Evolutionary conservation across 2,113 vertebrate genomes (phyloP).

Genomic region (Budorcas taxicolor): DNA sequence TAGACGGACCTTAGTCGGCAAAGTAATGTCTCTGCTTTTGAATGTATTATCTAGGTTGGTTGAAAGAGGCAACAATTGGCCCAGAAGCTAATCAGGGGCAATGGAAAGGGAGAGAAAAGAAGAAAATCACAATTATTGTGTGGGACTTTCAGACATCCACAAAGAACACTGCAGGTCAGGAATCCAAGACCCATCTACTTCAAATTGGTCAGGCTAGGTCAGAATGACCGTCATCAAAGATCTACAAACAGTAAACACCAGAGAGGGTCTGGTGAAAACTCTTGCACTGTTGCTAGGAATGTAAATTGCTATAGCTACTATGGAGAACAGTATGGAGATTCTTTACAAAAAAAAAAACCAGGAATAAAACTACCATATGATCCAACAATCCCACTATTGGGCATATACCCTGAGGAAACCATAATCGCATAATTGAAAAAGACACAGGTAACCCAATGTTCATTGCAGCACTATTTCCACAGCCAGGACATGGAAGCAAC

Average conservation of each 20-base stretch:
- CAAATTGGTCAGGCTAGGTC: background rate
- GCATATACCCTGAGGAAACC: background rate
- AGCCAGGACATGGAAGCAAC: background rate
- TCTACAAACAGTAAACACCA: background rate
- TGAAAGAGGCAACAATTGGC: background rate
- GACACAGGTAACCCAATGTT: background rate
- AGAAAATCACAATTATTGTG: background rate
- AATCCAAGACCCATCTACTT: background rate
- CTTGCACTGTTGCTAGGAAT: background rate
- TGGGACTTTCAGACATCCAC: background rate
- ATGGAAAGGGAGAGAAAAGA: background rate
- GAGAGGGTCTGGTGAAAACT: background rate
- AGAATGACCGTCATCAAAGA: background rate
- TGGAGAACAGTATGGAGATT: background rate
- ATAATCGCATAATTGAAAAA: background rate
- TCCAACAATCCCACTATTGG: background rate
- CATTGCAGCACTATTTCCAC: background rate
- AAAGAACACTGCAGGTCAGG: accelerated
- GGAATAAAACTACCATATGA: background rate
- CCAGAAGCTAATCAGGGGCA: background rate
- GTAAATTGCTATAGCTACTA: background rate
- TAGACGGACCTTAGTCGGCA: too few species aligned
- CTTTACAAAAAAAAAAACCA: background rate
- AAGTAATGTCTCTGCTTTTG: too few species aligned
- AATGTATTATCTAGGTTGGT: too few species aligned